Percentiles rank a stretch among this genome's conserved stretches.
phyloP scores from a whole-genome alignment of 2,888 invertebrate species.

The Prenolepis imparis region DNA sequence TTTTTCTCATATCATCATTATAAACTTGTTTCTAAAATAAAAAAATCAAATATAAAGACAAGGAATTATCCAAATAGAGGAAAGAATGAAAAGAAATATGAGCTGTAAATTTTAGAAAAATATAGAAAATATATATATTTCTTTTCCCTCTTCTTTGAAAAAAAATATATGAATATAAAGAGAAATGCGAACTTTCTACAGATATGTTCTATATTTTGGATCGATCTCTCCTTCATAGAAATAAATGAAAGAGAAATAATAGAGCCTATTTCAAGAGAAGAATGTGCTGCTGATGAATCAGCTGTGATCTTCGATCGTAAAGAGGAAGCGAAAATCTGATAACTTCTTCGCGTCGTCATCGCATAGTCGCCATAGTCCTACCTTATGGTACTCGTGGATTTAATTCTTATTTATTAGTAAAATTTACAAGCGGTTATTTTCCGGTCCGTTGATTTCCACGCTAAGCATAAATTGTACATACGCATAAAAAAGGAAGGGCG shows the following conservation, averaged over 20 bases:
- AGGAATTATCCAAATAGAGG: neutral
- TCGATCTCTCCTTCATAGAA: neutral
- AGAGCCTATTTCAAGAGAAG: no score
- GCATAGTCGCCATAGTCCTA: no score
- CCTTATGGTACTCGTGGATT: neutral
- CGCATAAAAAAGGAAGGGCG: neutral
- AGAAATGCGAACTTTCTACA: neutral
- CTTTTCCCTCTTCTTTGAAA: neutral
- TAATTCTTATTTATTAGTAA: neutral
- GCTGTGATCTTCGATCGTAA: no score
- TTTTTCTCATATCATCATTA: no score
- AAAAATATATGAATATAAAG: neutral
- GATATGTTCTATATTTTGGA: neutral
- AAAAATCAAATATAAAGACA: neutral
- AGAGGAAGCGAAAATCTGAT: neutral
- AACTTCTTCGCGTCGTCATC: neutral
- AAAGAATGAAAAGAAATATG: neutral
- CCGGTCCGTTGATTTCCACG: neutral
- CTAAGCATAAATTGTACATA: neutral
- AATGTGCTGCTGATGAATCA: no score
- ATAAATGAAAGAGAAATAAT: neutral
- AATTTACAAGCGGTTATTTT: neutral
- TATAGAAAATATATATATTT: neutral
- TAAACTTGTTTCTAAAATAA: neutral
- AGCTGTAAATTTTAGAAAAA: neutral